phyloP scores from a whole-genome alignment of 30 jellyfish, hydroid and myxozoan genomes.

The Rhopilema esculentum region DNA sequence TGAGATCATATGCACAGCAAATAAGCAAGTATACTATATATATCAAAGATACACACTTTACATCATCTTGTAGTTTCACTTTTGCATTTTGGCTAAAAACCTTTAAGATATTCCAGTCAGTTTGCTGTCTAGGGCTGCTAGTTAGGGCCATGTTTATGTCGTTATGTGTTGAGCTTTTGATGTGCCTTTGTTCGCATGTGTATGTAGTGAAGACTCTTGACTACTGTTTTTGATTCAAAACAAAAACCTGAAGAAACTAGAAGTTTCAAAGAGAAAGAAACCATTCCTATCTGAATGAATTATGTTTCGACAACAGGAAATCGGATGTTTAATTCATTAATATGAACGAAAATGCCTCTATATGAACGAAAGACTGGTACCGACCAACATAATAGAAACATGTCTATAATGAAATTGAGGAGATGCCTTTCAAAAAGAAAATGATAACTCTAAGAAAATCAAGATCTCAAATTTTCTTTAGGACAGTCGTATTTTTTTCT shows the following conservation, averaged over 20 bases:
- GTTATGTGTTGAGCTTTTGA: not conserved
- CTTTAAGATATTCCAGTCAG: constrained; percentile 6
- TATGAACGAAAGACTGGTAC: no score
- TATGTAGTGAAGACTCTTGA: not conserved
- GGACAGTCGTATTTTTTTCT: no score
- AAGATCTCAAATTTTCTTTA: no score
- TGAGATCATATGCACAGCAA: not conserved
- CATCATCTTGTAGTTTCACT: constrained; percentile 27
- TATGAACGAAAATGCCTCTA: no score
- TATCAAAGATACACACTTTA: constrained; percentile 15
- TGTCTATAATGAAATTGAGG: no score
- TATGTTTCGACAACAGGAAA: constrained; percentile 7
- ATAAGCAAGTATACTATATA: constrained; percentile 18
- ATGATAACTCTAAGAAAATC: no score
- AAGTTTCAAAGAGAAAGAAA: not conserved
- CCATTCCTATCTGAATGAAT: constrained; percentile 10
- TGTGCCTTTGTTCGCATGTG: not conserved
- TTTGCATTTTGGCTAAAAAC: constrained; percentile 20
- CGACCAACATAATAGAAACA: no score
- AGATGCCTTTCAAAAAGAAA: no score
- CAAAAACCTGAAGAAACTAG: constrained; percentile 4
- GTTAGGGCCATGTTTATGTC: constrained; percentile 26
- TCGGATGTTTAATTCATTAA: not conserved
- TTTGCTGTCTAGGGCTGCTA: constrained; percentile 19
- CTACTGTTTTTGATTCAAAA: not conserved